A percentile compares a stretch with the other conserved stretches of the same genome.
Evolutionary conservation across 2,113 vertebrate genomes (phyloP).

Genomic region (Prunella fulvescens): DNA sequence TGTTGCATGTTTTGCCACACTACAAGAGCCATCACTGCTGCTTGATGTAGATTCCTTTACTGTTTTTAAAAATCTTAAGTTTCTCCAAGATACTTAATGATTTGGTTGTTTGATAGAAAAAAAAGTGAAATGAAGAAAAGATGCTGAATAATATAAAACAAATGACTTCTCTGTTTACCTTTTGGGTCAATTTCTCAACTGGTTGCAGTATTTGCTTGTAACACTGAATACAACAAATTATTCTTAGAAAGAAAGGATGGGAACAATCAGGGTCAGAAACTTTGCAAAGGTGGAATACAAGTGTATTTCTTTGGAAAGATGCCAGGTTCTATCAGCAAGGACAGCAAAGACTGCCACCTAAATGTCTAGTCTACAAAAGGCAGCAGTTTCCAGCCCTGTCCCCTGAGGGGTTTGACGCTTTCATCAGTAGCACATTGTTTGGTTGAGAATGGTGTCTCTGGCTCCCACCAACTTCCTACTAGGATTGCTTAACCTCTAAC

Average conservation of each 20-base stretch:
- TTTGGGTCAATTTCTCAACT: background rate
- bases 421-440: background rate
- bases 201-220: background rate
- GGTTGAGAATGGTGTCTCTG: background rate
- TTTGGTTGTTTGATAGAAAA: background rate
- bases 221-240: background rate
- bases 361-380: background rate
- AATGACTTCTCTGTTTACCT: background rate
- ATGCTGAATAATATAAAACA: background rate
- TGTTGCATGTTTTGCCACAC: background rate
- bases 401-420: background rate
- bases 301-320: background rate
- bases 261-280: background rate
- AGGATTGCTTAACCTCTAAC: background rate
- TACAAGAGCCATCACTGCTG: background rate
- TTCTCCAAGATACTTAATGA: background rate
- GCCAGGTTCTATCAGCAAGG: background rate
- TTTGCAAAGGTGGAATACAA: background rate
- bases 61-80: background rate
- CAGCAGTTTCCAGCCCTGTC: background rate
- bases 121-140: background rate
- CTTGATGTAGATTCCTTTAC: background rate
- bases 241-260: background rate
- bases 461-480: background rate
- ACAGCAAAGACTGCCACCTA: background rate